Conservation (phyloP, 2,113 vertebrate genomes). For the Scophthalmus maximus region DNA sequence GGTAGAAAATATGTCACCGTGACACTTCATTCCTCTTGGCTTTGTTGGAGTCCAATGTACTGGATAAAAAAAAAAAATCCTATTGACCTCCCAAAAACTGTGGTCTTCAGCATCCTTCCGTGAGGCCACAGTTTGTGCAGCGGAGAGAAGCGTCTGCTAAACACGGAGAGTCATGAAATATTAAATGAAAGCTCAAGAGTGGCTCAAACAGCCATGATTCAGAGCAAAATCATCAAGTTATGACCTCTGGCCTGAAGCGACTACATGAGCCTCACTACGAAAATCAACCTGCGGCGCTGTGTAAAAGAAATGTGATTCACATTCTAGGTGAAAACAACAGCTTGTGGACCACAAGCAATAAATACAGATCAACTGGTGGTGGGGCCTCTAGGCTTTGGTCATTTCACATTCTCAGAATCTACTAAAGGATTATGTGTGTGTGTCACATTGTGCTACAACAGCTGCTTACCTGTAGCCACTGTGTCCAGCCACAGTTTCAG, state of each 20-base stretch:
- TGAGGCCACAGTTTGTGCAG: background rate
- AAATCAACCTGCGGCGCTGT: background rate
- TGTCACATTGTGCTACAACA: constrained; percentile 20
- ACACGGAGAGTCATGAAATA: constrained; percentile 6
- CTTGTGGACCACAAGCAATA: background rate
- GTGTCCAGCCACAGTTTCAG: background rate
- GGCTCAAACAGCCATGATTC: constrained; percentile 19
- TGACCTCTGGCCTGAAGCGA: constrained; percentile 7
- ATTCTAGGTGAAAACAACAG: background rate
- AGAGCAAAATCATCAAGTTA: constrained; percentile 30
- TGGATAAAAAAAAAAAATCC: constrained; percentile 9
- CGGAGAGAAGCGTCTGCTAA: background rate
- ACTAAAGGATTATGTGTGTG: background rate
- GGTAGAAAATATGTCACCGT: constrained; percentile 5
- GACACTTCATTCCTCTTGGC: constrained; percentile 15
- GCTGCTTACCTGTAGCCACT: constrained; percentile 23
- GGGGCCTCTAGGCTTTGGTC: background rate
- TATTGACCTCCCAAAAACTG: constrained; percentile 35
- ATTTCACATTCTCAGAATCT: constrained; percentile 4
- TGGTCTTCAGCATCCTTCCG: background rate
- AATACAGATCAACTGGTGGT: background rate
- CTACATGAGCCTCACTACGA: background rate
- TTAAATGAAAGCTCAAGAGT: constrained; percentile 4
- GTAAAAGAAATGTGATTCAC: background rate
- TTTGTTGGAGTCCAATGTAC: constrained; percentile 14